A percentile compares a stretch with the other conserved stretches of the same genome.
Conservation (phyloP, 2,113 vertebrate genomes). For the Carlito syrichta region DNA sequence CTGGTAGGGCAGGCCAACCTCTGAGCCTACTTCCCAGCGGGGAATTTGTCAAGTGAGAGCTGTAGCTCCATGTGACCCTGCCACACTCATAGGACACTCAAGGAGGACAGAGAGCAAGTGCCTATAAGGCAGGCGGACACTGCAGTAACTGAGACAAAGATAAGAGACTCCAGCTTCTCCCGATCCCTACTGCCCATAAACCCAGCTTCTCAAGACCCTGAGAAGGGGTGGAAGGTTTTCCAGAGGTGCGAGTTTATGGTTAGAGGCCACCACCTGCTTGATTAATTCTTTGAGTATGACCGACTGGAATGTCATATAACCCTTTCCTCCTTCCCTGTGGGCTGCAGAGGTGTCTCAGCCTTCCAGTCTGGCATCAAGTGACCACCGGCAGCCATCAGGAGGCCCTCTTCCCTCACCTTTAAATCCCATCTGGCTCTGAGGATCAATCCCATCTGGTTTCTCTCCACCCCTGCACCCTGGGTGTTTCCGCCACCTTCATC, state of each 20-base stretch:
- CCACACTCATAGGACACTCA: background rate
- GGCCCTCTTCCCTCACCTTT: constrained; percentile 33
- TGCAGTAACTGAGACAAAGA: background rate
- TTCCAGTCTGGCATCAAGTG: constrained; percentile 5
- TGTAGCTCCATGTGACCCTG: background rate
- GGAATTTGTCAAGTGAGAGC: constrained; percentile 10
- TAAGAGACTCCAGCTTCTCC: background rate
- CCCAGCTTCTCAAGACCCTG: background rate
- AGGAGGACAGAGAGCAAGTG: constrained; percentile 23
- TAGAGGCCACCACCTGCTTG: background rate
- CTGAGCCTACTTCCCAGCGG: background rate
- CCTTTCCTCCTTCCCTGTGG: background rate
- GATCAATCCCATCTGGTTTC: constrained; percentile 54
- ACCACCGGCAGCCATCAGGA: background rate
- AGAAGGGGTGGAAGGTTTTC: background rate
- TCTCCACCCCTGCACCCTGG: constrained; percentile 38
- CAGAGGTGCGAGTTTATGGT: background rate
- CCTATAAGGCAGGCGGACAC: background rate
- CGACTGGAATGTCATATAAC: background rate
- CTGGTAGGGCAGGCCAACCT: background rate
- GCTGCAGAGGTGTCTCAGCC: background rate
- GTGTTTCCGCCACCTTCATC: constrained; percentile 38
- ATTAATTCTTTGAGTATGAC: constrained; percentile 25
- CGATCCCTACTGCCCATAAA: background rate
- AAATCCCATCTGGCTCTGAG: constrained; percentile 52